Conservation (phyloP, 2,888 invertebrate genomes). For the Chelonus formosanus region DNA sequence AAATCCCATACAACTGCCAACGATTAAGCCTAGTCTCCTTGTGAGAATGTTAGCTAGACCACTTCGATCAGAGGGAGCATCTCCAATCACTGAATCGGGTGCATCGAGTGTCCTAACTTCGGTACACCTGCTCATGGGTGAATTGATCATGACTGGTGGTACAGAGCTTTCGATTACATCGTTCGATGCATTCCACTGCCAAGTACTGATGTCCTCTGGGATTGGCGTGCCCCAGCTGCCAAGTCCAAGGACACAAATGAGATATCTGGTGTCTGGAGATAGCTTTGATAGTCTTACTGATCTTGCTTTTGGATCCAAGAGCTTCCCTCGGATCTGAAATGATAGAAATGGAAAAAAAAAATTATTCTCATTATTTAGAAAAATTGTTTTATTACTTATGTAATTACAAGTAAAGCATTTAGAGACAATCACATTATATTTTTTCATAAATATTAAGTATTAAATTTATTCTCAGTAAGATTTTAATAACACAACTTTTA, state of each 20-base stretch:
- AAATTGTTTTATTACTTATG: no score
- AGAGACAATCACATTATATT: no score
- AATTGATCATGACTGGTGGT: constrained; percentile 72
- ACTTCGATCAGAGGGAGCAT: constrained; percentile 75
- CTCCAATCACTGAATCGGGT: constrained; percentile 69
- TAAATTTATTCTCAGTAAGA: no score
- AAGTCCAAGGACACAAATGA: constrained; percentile 87
- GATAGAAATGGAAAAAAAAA: no score
- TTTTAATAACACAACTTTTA: no score
- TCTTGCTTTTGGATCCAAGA: constrained; percentile 77
- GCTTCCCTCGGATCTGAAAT: constrained; percentile 78
- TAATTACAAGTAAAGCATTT: no score
- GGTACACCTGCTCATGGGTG: constrained; percentile 79
- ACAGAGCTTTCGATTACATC: constrained; percentile 69
- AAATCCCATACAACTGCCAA: constrained; percentile 87
- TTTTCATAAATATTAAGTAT: no score
- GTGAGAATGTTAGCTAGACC: constrained; percentile 80
- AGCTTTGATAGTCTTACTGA: constrained; percentile 79
- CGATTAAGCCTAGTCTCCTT: constrained; percentile 82
- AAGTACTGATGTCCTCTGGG: constrained; percentile 28
- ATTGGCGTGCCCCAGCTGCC: constrained; percentile 78
- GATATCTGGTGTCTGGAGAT: constrained; percentile 81
- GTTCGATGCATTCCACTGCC: constrained; percentile 52
- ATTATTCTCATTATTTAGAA: no score
- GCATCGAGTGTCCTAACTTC: constrained; percentile 79